Conservation (phyloP, 1,140 invertebrate species). For the Cherax quadricarinatus region DNA sequence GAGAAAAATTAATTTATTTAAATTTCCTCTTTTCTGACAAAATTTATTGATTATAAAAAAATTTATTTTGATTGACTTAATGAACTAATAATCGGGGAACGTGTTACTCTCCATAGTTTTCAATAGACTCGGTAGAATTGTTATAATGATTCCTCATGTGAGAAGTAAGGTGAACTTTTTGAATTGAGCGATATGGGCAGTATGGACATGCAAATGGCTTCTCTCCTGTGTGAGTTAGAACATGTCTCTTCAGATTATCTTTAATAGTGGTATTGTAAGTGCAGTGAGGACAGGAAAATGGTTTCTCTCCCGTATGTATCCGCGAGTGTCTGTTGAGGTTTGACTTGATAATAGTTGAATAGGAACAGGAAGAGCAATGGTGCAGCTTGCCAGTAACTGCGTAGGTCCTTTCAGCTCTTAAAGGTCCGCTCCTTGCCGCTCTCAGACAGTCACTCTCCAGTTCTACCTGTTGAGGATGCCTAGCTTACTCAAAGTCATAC, state of each 20-base stretch:
- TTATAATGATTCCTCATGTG: slow-evolving; percentile 40
- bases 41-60: no score
- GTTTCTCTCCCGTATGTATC: slow-evolving; percentile 55
- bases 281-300: slow-evolving; percentile 48
- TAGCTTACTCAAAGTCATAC: slow-evolving; percentile 40
- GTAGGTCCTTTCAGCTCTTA: slow-evolving; percentile 30
- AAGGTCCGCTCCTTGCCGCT: neutral
- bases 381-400: slow-evolving; percentile 13
- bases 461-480: slow-evolving; percentile 48
- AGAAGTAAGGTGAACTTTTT: slow-evolving; percentile 52
- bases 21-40: no score
- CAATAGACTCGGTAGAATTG: neutral
- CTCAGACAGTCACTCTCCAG: slow-evolving; percentile 36
- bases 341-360: slow-evolving; percentile 52
- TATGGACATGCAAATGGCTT: slow-evolving; percentile 55
- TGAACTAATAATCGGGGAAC: neutral
- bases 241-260: slow-evolving; percentile 56
- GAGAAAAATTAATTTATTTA: no score
- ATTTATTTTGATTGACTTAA: neutral
- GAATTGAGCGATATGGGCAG: slow-evolving; percentile 46
- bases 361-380: slow-evolving; percentile 41
- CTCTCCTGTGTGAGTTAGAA: slow-evolving; percentile 57
- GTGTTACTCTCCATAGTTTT: neutral
- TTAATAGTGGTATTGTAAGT: slow-evolving; percentile 45
- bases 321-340: slow-evolving; percentile 47